Base-by-base conservation (phyloP, 2,888 invertebrate species). In the Ctenicera cuprea region DNA sequence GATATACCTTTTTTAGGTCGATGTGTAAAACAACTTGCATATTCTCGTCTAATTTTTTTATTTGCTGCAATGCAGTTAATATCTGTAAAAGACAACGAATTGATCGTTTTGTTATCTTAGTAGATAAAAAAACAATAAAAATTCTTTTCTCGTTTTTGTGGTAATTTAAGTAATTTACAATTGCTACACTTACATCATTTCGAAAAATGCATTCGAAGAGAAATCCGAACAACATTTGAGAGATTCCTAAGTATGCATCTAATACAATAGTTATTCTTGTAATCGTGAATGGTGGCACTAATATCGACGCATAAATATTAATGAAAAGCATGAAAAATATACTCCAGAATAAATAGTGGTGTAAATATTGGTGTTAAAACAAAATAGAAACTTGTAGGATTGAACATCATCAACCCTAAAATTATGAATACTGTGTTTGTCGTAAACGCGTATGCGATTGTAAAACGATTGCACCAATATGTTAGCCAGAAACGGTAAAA, bases 361-460 rank as follows among this genome's bases (percentile, higher is more conserved):
- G 20, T 16, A 41, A 22, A 67, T 16, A 22, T 41, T 14, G 67
- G 67, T 3, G 11, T 57, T 33, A 67, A 0, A 37, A 52, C 41
- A 8, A 12, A 30, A 57, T 16, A 67, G 3, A 57, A 20, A 26
- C 20, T 41, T n/a, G 11, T 52, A 4, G 20, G 52, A 8, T 37
- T 38, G 22, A 38, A 37, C 50, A 65, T 52, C 18, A n/a, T 30
- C 9, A 33, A 33, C 7, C 7, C 8, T 33, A 8, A 1, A 33
- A 33, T 33, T 3, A 26, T 26, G 5, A 5, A 26, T 26, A 26
- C 2, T 26, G 26, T 26, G 2, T 26, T 26, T 26, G 26, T 26
- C 5, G n/a, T n/a, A n/a, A n/a, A n/a, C n/a, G n/a, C 26, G 26
- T 26, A 26, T 26, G 5, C 2, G 26, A 26, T 26, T 26, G 2